Evolutionary conservation across 2,888 invertebrate species (phyloP).

Genomic region (Megastigmus dorsalis): DNA sequence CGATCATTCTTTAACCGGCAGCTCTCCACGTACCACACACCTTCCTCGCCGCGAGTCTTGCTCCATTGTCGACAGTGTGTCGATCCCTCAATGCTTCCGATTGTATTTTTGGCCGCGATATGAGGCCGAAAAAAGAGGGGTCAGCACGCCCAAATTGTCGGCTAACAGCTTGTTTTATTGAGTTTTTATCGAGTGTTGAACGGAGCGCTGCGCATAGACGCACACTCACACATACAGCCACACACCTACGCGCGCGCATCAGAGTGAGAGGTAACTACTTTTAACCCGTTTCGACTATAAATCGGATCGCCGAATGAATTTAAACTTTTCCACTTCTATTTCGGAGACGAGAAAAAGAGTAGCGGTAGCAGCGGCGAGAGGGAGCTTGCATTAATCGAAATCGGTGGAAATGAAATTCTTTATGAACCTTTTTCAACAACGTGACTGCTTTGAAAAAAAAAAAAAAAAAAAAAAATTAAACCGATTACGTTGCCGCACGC

Average conservation of each 20-base stretch:
- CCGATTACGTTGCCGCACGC: neutral
- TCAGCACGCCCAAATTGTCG: neutral
- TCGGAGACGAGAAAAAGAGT: constrained; percentile 2
- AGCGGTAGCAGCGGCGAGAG: neutral
- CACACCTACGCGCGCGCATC: too few species aligned
- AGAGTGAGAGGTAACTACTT: neutral
- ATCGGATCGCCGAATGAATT: constrained; percentile 25
- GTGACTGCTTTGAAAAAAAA: neutral
- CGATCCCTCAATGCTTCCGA: constrained; percentile 20
- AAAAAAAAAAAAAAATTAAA: constrained; percentile 20
- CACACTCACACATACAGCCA: too few species aligned
- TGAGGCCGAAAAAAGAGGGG: too few species aligned
- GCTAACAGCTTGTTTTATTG: constrained; percentile 33
- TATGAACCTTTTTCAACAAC: neutral
- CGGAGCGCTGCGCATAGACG: too few species aligned
- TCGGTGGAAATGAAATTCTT: constrained; percentile 25
- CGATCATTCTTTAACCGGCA: constrained; percentile 34
- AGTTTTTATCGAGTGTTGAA: constrained; percentile 19
- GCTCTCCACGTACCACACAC: neutral
- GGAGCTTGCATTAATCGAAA: constrained; percentile 21
- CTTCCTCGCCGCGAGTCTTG: too few species aligned
- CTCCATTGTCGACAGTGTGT: too few species aligned
- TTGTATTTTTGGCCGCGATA: constrained; percentile 11
- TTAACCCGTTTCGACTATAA: neutral
- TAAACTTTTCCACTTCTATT: constrained; percentile 20